Percentiles rank a stretch among this genome's conserved stretches.
These are phyloP conservation scores for Butorides virescens DNA, from an alignment of 2,113 vertebrate genomes.

Conservation along the genomic window DNA sequence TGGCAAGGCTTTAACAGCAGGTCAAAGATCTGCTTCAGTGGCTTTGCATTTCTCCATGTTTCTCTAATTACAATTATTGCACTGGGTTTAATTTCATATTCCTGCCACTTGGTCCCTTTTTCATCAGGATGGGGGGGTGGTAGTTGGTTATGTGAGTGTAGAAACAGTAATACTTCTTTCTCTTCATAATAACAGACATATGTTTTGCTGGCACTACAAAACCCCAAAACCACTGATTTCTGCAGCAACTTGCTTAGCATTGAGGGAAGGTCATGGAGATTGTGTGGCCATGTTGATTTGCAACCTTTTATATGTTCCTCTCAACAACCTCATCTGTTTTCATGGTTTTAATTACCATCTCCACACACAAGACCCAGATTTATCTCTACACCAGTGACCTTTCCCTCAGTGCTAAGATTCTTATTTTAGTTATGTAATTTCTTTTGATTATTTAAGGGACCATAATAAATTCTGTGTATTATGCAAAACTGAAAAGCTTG, in stretches of 20 bases:
- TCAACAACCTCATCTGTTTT: not conserved
- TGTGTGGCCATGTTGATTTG: not conserved
- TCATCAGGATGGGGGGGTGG: not conserved
- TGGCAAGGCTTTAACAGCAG: not conserved
- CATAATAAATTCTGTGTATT: not conserved
- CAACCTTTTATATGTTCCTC: not conserved
- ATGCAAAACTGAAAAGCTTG: not conserved
- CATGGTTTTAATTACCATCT: conserved; percentile 1
- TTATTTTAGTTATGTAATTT: conserved; percentile 7
- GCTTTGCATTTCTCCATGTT: not conserved
- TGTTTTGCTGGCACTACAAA: not conserved
- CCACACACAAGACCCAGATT: not conserved
- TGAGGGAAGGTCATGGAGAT: not conserved
- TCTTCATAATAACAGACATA: not conserved
- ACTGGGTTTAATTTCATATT: not conserved
- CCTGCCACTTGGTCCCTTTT: not conserved
- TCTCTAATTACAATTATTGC: not conserved
- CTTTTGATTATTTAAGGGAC: not conserved
- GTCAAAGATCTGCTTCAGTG: not conserved
- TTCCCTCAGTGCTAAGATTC: not conserved
- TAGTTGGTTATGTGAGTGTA: not conserved
- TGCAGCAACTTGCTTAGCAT: not conserved
- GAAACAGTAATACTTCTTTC: not conserved
- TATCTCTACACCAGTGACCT: not conserved
- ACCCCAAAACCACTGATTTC: not conserved